phyloP scores from a whole-genome alignment of 1,140 invertebrate species.

The Papilio glaucus region DNA sequence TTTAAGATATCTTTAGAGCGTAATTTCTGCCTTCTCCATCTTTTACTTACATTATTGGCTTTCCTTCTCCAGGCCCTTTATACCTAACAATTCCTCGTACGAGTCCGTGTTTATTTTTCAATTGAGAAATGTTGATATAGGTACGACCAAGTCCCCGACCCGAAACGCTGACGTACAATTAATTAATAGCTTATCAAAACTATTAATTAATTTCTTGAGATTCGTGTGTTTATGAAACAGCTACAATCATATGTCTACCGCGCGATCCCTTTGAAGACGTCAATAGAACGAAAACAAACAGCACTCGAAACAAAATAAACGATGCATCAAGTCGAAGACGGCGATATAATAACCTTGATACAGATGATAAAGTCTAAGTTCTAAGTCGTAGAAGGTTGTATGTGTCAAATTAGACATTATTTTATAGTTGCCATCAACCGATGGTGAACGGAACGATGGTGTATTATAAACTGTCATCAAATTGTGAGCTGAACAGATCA shows the following conservation, averaged over 20 bases:
- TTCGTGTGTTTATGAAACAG: neutral
- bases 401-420: too few relatives aligned
- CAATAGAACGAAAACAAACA: conserved; percentile 14
- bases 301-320: neutral
- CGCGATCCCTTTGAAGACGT: conserved; percentile 9
- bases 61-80: too few relatives aligned
- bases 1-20: too few relatives aligned
- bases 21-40: too few relatives aligned
- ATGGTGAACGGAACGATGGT: too few relatives aligned
- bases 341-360: neutral
- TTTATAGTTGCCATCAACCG: too few relatives aligned
- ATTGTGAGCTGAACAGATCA: too few relatives aligned
- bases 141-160: neutral
- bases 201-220: conserved; percentile 7
- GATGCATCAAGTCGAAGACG: conserved; percentile 1
- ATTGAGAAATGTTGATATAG: neutral
- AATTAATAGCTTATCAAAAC: neutral
- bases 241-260: neutral
- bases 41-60: too few relatives aligned
- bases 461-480: too few relatives aligned
- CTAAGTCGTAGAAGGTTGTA: too few relatives aligned
- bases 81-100: too few relatives aligned
- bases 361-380: neutral
- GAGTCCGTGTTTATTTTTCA: neutral
- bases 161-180: neutral